Evolutionary conservation across 2,888 invertebrate species (phyloP).

Genomic region (Eupeodes luniger): DNA sequence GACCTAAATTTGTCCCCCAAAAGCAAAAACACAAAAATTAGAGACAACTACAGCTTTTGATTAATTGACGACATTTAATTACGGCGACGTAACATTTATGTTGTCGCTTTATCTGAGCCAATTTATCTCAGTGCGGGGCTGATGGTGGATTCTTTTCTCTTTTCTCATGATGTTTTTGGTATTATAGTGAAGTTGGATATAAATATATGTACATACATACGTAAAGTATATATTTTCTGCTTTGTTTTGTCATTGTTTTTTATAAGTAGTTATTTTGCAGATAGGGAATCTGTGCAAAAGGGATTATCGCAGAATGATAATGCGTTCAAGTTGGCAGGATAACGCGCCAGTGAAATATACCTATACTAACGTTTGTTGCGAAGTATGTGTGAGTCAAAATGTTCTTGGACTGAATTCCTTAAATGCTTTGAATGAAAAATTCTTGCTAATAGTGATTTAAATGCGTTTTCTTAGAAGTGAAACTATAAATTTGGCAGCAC

Average conservation of each 20-base stretch:
- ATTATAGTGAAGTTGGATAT: constrained; percentile 3
- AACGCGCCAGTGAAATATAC: constrained; percentile 50
- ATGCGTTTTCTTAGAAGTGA: too few species aligned
- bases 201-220: constrained; percentile 6
- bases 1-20: constrained; percentile 72
- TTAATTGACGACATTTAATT: constrained; percentile 84
- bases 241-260: constrained; percentile 37
- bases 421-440: background rate
- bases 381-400: constrained; percentile 28
- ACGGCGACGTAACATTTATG: constrained; percentile 81
- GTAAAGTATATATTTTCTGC: too few species aligned
- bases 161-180: background rate
- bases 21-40: constrained; percentile 71
- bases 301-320: constrained; percentile 65
- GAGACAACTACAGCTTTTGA: constrained; percentile 80
- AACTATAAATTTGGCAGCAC: too few species aligned
- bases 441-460: too few species aligned
- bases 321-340: constrained; percentile 57
- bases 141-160: constrained; percentile 55
- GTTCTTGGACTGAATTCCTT: background rate
- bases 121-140: constrained; percentile 65
- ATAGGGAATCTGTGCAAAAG: constrained; percentile 65
- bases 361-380: constrained; percentile 19
- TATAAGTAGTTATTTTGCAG: constrained; percentile 24
- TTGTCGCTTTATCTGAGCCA: constrained; percentile 77